Base-by-base conservation (phyloP, 2,888 invertebrate species). In the Rhaphigaster nebulosa region DNA sequence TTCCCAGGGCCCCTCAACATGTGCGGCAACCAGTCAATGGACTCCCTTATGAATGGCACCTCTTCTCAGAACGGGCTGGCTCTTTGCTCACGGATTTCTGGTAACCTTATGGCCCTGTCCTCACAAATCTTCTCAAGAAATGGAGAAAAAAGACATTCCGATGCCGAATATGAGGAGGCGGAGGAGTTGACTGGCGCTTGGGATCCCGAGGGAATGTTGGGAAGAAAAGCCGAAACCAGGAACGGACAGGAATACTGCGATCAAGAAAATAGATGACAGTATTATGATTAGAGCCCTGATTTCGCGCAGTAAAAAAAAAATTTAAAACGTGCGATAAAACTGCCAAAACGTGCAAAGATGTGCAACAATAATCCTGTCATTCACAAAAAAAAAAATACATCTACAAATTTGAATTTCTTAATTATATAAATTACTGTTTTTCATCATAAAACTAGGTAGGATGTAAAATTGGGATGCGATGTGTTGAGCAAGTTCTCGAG, bases 1-100 rank as follows among this genome's bases (percentile, higher is more conserved):
- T 84, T 84, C 84, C 84, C 84, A 84, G 84, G 84, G n/a, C 41
- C 15, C 45, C 70, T 10, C 45, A 45, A 50, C 84, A 84, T 84
- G 45, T 84, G 84, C n/a, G 45, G 1, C 26, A 13, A 1, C 3
- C 84, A 84, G 45, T 84, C 84, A 84, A 84, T 84, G 84, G 84
- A 8, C 12, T n/a, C 45, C n/a, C 84, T 84, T 84, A 84, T 84
- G 84, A 84, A 84, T 84, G 84, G 84, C 45, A 50, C 41, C 45
- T n/a, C 84, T 84, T 84, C 84, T 50, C 84, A 84, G 84, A 84
- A 84, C 34, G 34, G 70, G 70, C 1, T n/a, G 34, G 70, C 34
- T 38, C 29, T 13, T 15, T 18, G 70, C 38, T 76, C 20, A 76
- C 70, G 34, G n/a, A 76, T 76, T 23, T 10, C 70, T 76, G 20